These are phyloP conservation scores for Malaclemys terrapin DNA, from an alignment of 2,113 vertebrate genomes.

Conservation along the genomic window DNA sequence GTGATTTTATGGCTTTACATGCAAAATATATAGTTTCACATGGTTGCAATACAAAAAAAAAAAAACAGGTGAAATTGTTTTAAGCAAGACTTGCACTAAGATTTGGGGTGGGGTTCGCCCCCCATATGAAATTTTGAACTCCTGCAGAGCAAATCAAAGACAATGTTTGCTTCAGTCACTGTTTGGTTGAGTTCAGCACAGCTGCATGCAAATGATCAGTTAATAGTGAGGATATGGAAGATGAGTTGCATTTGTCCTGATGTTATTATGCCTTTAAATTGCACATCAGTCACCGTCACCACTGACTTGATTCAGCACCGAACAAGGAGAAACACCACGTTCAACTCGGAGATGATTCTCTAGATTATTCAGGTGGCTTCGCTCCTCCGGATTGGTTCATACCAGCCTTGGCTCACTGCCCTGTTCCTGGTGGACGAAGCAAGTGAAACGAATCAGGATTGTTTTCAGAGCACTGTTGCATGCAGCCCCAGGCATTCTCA, in stretches of 20 bases:
- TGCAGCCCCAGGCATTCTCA: background rate
- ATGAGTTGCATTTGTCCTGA: background rate
- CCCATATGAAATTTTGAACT: background rate
- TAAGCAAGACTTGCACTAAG: background rate
- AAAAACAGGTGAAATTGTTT: background rate
- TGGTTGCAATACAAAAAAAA: background rate
- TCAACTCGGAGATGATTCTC: background rate
- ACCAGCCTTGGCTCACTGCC: too few species aligned
- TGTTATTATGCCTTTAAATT: background rate
- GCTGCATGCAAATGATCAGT: background rate
- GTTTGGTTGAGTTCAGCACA: background rate
- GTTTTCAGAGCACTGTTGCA: background rate
- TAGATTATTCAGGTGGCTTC: background rate
- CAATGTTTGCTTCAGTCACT: background rate
- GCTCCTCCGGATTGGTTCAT: background rate
- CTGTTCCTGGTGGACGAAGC: background rate
- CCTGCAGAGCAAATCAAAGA: background rate
- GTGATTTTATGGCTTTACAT: background rate
- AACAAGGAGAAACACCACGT: background rate
- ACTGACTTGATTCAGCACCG: background rate
- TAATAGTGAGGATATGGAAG: rapidly evolving
- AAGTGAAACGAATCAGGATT: background rate
- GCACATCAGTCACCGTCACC: background rate
- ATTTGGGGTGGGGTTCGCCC: too few species aligned
- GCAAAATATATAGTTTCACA: background rate